Evolutionary conservation across 2,797 vertebrate species (phyloP).

Genomic region (Gadopsis bispinosus): DNA sequence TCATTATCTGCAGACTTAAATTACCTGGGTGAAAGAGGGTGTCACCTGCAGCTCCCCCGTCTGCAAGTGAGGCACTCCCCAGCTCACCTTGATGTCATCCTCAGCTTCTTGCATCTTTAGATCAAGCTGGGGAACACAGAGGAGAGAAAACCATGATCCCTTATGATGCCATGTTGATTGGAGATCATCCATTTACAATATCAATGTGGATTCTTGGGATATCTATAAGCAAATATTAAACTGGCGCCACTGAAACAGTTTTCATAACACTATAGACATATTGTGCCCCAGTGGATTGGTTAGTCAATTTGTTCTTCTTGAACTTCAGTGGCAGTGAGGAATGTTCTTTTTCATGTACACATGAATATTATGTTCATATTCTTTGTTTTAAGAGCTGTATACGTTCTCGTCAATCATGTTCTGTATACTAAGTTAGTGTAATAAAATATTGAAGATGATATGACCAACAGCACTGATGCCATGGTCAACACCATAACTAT

Average conservation of each 20-base stretch:
- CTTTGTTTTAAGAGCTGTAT: not conserved
- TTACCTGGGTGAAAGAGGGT: conserved; percentile 84
- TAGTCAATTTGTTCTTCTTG: not conserved
- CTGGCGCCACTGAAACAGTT: not conserved
- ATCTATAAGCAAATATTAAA: not conserved
- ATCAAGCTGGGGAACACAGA: conserved; percentile 84
- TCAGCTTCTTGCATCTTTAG: conserved; percentile 87
- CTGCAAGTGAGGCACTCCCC: conserved; percentile 84
- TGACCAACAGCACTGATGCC: not conserved
- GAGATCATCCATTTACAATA: not conserved
- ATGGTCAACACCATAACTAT: not conserved
- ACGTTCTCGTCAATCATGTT: not conserved
- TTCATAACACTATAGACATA: not conserved
- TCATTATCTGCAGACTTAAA: not conserved
- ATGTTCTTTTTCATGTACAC: no score
- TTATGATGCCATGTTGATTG: not conserved
- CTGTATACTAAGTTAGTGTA: not conserved
- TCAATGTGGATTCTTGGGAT: not conserved
- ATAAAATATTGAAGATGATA: not conserved
- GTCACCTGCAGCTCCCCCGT: conserved; percentile 84
- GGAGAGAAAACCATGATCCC: not conserved
- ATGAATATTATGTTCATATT: not conserved
- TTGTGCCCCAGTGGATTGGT: not conserved
- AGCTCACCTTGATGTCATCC: conserved; percentile 87
- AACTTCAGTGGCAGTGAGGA: no score